A percentile compares a stretch with the other conserved stretches of the same genome.
Conservation (phyloP, 2,888 invertebrate species). For the Pasiphila rectangulata region DNA sequence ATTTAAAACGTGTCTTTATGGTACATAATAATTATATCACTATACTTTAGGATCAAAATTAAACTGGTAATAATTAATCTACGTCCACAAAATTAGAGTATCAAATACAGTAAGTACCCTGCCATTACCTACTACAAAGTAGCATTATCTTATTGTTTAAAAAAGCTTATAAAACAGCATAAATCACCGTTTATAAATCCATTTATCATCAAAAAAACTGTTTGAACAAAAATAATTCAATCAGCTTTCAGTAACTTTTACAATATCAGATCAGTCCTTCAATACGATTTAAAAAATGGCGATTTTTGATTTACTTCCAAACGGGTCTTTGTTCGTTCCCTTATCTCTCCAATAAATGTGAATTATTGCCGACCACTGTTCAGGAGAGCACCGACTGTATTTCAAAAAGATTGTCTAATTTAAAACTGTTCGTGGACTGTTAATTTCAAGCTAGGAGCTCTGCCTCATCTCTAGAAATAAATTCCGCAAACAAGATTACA, state of each 20-base stretch:
- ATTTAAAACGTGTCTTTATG: no score
- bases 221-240: slow-evolving; percentile 14
- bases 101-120: no score
- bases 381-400: slow-evolving; percentile 57
- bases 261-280: slow-evolving; percentile 25
- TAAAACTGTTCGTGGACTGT: slow-evolving; percentile 61
- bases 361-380: slow-evolving; percentile 66
- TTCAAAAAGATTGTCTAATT: slow-evolving; percentile 75
- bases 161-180: background rate
- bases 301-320: slow-evolving; percentile 61
- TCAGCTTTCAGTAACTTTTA: slow-evolving; percentile 18
- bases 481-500: slow-evolving; percentile 16
- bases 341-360: slow-evolving; percentile 76
- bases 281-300: slow-evolving; percentile 52
- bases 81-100: no score
- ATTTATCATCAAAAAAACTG: no score
- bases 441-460: slow-evolving; percentile 39
- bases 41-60: no score
- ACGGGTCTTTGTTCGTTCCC: slow-evolving; percentile 63
- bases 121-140: no score
- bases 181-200: no score
- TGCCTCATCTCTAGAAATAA: slow-evolving; percentile 13
- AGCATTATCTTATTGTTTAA: background rate
- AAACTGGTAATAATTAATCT: no score
- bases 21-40: no score